A percentile compares a stretch with the other conserved stretches of the same genome.
Conservation (phyloP, 92 coral and sea anemone genomes). For the Actinostola sp. region DNA sequence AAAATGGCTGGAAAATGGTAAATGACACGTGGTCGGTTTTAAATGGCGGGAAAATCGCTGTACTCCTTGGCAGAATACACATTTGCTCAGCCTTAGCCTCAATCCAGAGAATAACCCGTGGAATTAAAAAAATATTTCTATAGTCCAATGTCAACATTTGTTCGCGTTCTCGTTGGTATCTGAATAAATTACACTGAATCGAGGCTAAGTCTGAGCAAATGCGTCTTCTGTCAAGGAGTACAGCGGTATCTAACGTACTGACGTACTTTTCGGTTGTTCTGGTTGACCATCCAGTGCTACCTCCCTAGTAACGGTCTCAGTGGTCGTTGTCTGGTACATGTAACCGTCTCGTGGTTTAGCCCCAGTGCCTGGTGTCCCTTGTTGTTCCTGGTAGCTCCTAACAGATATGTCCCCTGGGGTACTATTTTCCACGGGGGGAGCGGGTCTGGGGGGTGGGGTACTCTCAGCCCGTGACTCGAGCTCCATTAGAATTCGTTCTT, state of each 20-base stretch:
- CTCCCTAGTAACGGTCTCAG: conserved; percentile 40
- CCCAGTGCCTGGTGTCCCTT: conserved; percentile 24
- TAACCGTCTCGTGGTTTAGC: conserved; percentile 47
- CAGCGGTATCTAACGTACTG: neutral
- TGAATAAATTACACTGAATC: no score
- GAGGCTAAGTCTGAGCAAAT: no score
- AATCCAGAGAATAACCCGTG: no score
- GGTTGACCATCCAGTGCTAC: conserved; percentile 22
- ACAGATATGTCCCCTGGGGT: conserved; percentile 45
- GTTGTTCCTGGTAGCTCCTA: conserved; percentile 30
- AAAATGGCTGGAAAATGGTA: no score
- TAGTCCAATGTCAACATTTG: no score
- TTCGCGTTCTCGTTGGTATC: no score
- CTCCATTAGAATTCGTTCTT: conserved; percentile 50
- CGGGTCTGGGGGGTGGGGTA: conserved; percentile 55
- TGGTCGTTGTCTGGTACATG: conserved; percentile 62
- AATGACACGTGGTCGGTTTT: no score
- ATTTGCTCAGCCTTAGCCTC: no score
- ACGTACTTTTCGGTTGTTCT: conserved; percentile 7
- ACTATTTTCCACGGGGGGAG: conserved; percentile 44
- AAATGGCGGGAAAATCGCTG: no score
- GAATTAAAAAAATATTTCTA: no score
- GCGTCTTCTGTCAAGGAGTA: neutral
- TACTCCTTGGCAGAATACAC: no score
- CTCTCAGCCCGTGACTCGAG: conserved; percentile 35